These are phyloP conservation scores for Nothura maculosa DNA, from an alignment of 2,797 vertebrate genomes.

Conservation along the genomic window DNA sequence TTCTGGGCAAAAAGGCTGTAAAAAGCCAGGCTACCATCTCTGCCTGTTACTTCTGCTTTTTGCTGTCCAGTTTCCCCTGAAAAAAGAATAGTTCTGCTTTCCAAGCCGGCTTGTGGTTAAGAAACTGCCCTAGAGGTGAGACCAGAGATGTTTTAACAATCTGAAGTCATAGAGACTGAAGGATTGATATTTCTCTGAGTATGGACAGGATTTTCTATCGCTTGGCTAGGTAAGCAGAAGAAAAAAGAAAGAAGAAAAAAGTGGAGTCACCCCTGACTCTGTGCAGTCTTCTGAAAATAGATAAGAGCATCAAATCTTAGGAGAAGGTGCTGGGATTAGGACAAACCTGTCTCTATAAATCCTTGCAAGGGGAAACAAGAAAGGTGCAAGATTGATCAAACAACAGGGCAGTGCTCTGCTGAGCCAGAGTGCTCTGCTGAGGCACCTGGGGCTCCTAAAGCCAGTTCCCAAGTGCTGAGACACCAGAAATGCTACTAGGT, in stretches of 20 bases:
- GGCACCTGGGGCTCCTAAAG: not conserved
- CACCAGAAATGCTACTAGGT: not conserved
- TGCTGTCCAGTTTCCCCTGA: not conserved
- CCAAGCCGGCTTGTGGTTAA: not conserved
- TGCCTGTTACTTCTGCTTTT: not conserved
- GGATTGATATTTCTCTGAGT: not conserved
- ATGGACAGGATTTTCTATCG: not conserved
- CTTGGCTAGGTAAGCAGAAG: not conserved
- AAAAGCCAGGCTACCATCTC: not conserved
- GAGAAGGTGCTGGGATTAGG: not conserved
- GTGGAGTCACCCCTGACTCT: not conserved
- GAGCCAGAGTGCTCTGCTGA: not conserved
- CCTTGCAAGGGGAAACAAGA: not conserved
- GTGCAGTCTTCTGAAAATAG: not conserved
- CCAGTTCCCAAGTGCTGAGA: not conserved
- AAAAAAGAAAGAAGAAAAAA: not conserved
- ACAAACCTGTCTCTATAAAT: not conserved
- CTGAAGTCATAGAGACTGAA: not conserved
- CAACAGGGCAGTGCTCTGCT: not conserved
- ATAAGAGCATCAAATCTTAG: not conserved
- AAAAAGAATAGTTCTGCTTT: not conserved
- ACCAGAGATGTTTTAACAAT: not conserved
- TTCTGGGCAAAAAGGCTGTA: not conserved
- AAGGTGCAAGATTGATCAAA: not conserved
- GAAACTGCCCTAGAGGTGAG: not conserved